A percentile compares a stretch with the other conserved stretches of the same genome.
These are phyloP conservation scores for Drosophila repleta DNA, from an alignment of 1,140 invertebrate genomes.

Conservation along the genomic window DNA sequence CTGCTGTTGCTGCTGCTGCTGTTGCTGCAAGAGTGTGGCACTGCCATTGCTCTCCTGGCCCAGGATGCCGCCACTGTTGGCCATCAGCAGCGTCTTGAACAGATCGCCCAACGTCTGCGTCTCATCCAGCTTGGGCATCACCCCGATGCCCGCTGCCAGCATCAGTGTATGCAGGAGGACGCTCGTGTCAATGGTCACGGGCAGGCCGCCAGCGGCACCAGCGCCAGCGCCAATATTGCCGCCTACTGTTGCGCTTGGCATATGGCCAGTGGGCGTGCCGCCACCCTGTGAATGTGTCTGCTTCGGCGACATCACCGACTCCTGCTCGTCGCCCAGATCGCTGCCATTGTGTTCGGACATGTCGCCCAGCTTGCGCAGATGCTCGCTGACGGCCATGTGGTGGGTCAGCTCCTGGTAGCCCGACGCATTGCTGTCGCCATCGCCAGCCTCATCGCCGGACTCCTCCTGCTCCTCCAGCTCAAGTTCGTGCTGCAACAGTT, in stretches of 20 bases:
- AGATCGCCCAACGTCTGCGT: slow-evolving; percentile 85
- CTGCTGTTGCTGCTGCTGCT: slow-evolving; percentile 60
- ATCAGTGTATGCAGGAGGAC: slow-evolving; percentile 74
- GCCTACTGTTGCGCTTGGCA: slow-evolving; percentile 9
- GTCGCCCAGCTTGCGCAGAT: slow-evolving; percentile 54
- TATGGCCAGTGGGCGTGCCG: slow-evolving; percentile 52
- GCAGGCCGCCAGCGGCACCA: slow-evolving; percentile 12
- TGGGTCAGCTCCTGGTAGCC: slow-evolving; percentile 49
- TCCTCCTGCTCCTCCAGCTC: slow-evolving; percentile 86
- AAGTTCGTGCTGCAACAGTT: slow-evolving; percentile 77
- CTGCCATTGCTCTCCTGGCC: slow-evolving; percentile 62
- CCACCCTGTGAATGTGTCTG: slow-evolving; percentile 21
- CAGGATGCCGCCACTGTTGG: slow-evolving; percentile 43
- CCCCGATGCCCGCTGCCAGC: slow-evolving; percentile 58
- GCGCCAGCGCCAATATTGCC: neutral
- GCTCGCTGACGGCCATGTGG: slow-evolving; percentile 39
- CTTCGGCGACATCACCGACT: slow-evolving; percentile 56
- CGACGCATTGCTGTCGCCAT: slow-evolving; percentile 69
- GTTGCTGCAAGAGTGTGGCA: slow-evolving; percentile 49
- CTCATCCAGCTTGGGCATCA: slow-evolving; percentile 72
- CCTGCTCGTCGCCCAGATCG: slow-evolving; percentile 65
- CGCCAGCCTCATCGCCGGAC: slow-evolving; percentile 44
- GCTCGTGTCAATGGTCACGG: slow-evolving; percentile 81
- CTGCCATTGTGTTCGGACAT: slow-evolving; percentile 73
- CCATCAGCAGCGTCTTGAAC: slow-evolving; percentile 85